Percentiles rank a stretch among this genome's conserved stretches.
Conservation (phyloP, 2,797 vertebrate species). For the Enteromius viviparus region DNA sequence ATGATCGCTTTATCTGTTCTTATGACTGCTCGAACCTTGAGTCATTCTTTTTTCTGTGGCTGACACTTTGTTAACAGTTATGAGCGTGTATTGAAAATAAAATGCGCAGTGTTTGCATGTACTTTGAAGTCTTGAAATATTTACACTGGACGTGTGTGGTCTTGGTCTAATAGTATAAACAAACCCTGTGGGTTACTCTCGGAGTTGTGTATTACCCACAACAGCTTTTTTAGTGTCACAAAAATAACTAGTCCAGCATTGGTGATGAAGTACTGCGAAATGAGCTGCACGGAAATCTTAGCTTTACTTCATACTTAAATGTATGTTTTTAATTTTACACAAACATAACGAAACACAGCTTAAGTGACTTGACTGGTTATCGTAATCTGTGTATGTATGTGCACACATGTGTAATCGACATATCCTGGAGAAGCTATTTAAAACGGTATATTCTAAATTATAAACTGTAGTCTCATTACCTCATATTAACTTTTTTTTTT, state of each 20-base stretch:
- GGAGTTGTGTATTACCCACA: conserved; percentile 34
- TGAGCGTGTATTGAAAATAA: conserved; percentile 30
- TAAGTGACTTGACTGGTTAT: background rate
- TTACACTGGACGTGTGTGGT: conserved; percentile 47
- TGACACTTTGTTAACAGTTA: conserved; percentile 31
- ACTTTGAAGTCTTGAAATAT: conserved; percentile 48
- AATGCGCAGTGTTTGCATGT: conserved; percentile 29
- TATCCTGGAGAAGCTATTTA: conserved; percentile 1
- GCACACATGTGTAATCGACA: background rate
- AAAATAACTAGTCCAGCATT: conserved; percentile 19
- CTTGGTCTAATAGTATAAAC: conserved; percentile 49
- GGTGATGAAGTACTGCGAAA: background rate
- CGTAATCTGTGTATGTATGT: background rate
- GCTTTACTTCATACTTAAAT: background rate
- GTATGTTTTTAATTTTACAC: background rate
- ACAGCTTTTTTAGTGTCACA: conserved; percentile 26
- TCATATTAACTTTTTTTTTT: background rate
- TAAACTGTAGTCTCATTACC: background rate
- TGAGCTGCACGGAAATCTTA: background rate
- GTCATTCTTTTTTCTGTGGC: background rate
- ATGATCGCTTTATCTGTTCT: conserved; percentile 5
- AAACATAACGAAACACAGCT: background rate
- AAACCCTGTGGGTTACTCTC: conserved; percentile 37
- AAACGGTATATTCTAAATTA: conserved; percentile 11
- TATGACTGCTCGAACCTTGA: conserved; percentile 13